Evolutionary conservation across 2,113 vertebrate species (phyloP).

Genomic region (Peromyscus polionotus): DNA sequence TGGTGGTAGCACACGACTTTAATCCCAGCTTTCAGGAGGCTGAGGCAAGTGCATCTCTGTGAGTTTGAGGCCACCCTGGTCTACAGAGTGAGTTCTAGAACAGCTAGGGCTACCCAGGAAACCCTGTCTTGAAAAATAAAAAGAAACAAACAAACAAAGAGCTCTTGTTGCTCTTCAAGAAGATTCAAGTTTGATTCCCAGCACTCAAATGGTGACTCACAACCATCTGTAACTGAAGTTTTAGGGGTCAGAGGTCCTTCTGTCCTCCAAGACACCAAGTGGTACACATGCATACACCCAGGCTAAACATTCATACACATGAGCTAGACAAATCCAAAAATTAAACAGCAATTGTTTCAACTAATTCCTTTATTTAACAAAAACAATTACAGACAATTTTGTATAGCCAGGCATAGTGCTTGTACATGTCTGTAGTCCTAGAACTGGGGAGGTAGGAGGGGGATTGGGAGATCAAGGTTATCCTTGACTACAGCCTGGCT

Average conservation of each 20-base stretch:
- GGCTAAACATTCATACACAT: neutral
- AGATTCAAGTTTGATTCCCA: neutral
- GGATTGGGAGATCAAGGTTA: neutral
- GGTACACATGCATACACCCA: neutral
- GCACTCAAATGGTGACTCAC: neutral
- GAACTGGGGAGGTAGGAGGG: neutral
- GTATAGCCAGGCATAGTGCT: neutral
- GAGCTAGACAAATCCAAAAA: neutral
- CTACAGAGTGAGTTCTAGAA: neutral
- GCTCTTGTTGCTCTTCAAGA: neutral
- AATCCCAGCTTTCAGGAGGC: neutral
- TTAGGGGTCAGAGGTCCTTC: conserved; percentile 9
- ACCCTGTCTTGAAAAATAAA: neutral
- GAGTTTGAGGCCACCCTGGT: neutral
- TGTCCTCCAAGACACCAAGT: neutral
- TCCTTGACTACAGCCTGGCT: neutral
- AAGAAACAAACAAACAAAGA: neutral
- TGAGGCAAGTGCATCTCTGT: neutral
- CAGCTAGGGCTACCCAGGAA: neutral
- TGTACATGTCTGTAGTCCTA: neutral
- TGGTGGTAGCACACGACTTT: neutral
- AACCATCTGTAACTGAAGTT: neutral
- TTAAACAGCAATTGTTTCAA: neutral
- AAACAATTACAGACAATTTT: neutral
- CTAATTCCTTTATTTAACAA: neutral